Percentiles rank a stretch among this genome's conserved stretches.
Evolutionary conservation across 2,113 vertebrate genomes (phyloP).

Genomic region (Geothlypis trichas): DNA sequence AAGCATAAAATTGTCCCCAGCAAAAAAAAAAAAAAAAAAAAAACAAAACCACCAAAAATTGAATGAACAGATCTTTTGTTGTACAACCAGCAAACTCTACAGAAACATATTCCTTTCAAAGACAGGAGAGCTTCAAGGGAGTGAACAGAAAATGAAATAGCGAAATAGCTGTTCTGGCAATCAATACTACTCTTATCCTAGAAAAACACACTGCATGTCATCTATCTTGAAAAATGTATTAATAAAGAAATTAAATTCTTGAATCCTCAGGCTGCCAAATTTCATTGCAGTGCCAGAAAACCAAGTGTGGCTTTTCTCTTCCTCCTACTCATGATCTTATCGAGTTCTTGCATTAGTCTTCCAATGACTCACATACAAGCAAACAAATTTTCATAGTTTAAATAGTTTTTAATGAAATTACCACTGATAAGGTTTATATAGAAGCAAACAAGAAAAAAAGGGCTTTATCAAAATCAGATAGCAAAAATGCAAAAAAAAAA

Average conservation of each 20-base stretch:
- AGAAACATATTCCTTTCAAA: background rate
- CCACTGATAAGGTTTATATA: background rate
- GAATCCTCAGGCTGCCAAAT: background rate
- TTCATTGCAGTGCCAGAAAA: background rate
- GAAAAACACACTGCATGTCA: background rate
- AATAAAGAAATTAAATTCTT: conserved; percentile 37
- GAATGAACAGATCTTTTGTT: background rate
- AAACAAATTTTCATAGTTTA: conserved; percentile 27
- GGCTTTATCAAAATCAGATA: background rate
- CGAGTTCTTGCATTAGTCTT: conserved; percentile 38
- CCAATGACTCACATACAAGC: conserved; percentile 36
- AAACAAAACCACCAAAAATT: too few species aligned
- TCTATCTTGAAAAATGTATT: conserved; percentile 1
- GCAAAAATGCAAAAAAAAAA: background rate
- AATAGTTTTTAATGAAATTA: conserved; percentile 7
- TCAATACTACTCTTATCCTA: background rate
- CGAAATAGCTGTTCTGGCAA: background rate
- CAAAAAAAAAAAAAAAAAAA: background rate
- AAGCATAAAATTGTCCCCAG: background rate
- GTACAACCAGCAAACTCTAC: background rate
- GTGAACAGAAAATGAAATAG: background rate
- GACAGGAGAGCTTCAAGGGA: background rate
- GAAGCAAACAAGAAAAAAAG: background rate
- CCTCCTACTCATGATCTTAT: conserved; percentile 39
- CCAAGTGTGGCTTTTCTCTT: conserved; percentile 25